phyloP scores from a whole-genome alignment of 2,113 vertebrate genomes.

The Muntiacus muntjak region DNA sequence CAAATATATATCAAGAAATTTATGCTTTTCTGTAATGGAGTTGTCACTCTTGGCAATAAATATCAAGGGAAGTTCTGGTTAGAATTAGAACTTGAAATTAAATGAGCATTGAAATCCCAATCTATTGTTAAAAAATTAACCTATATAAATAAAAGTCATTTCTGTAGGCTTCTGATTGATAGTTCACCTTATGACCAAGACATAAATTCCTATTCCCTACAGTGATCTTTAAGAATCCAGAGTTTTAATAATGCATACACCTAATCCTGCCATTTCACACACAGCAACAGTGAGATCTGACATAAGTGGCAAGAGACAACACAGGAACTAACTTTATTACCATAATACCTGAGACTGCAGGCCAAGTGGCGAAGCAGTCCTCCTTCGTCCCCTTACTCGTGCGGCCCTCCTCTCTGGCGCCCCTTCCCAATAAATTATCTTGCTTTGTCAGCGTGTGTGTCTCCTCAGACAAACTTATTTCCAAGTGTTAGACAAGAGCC shows the following conservation, averaged over 20 bases:
- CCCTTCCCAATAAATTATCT: not conserved
- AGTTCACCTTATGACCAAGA: not conserved
- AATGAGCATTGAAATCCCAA: conserved; percentile 2
- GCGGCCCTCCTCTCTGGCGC: not conserved
- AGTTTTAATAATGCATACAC: not conserved
- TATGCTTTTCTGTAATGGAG: conserved; percentile 14
- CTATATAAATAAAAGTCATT: conserved; percentile 8
- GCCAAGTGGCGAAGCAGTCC: not conserved
- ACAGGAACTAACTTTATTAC: not conserved
- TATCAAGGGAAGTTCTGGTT: not conserved
- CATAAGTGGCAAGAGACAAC: not conserved
- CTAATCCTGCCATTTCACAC: not conserved
- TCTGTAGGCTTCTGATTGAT: not conserved
- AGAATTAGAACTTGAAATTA: conserved; percentile 29
- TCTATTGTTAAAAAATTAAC: not conserved
- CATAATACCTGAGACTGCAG: not conserved
- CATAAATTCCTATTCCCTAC: not conserved
- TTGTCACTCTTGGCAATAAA: not conserved
- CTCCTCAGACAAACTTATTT: not conserved
- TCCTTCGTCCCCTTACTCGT: not conserved
- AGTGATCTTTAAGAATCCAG: not conserved
- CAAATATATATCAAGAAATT: not conserved
- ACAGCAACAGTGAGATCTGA: not conserved
- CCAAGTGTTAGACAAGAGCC: not conserved
- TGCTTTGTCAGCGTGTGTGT: not conserved